Evolutionary conservation across 2,888 invertebrate genomes (phyloP).

Genomic region (Monoplex corrugatus): DNA sequence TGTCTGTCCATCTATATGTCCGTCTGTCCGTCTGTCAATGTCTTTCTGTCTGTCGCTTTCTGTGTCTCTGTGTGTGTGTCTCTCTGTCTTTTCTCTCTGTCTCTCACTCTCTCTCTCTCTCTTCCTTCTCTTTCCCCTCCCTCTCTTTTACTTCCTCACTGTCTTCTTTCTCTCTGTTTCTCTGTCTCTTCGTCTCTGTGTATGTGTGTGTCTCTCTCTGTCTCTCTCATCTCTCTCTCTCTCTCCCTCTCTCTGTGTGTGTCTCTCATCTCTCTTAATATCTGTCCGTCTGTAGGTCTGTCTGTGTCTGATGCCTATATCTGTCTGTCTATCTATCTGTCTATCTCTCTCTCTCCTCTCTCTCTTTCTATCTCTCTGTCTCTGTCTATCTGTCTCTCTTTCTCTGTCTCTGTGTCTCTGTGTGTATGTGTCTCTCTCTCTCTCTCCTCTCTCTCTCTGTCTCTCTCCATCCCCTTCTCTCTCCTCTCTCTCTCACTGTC

Average conservation of each 20-base stretch:
- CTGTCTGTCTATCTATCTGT: too few relatives aligned
- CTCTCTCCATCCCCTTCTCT: neutral
- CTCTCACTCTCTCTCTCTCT: neutral
- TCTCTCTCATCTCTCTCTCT: neutral
- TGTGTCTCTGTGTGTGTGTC: conserved; percentile 17
- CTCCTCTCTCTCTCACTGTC: neutral
- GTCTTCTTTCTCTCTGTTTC: too few relatives aligned
- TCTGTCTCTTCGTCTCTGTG: neutral
- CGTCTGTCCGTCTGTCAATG: neutral
- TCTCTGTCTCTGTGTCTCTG: neutral
- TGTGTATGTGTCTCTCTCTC: neutral
- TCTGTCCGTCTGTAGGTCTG: too few relatives aligned
- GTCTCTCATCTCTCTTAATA: neutral
- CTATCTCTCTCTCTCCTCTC: too few relatives aligned
- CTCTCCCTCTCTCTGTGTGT: conserved; percentile 13
- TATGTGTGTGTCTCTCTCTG: neutral
- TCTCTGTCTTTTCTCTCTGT: neutral
- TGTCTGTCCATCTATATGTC: neutral
- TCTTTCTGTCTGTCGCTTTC: neutral
- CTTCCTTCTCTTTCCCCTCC: too few relatives aligned
- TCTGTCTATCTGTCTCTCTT: too few relatives aligned
- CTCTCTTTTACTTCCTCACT: neutral
- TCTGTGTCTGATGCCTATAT: too few relatives aligned
- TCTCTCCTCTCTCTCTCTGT: neutral
- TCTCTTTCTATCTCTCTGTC: too few relatives aligned